These are phyloP conservation scores for Thripadectes ignobilis DNA, from an alignment of 2,797 vertebrate species.

Conservation along the genomic window DNA sequence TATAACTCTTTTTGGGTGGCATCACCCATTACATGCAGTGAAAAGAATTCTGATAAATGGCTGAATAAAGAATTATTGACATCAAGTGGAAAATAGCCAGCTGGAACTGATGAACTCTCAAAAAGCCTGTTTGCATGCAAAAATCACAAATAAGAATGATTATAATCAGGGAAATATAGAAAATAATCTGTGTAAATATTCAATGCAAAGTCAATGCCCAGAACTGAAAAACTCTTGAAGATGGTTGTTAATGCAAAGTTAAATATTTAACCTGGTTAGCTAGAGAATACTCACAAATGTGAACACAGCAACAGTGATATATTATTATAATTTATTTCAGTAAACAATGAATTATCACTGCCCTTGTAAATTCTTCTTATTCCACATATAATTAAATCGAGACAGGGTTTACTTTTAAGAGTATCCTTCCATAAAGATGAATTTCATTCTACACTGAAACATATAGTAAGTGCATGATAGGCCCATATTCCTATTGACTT, in stretches of 20 bases:
- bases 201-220: neutral
- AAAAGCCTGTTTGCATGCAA: neutral
- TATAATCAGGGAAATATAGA: neutral
- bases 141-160: neutral
- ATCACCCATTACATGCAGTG: neutral
- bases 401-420: neutral
- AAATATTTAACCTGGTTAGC: neutral
- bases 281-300: neutral
- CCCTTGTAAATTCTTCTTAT: neutral
- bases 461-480: neutral
- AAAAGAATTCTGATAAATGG: slow-evolving; percentile 16
- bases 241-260: neutral
- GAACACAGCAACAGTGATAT: neutral
- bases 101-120: slow-evolving; percentile 18
- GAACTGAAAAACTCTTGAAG: neutral
- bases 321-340: neutral
- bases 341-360: neutral
- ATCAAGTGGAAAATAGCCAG: slow-evolving; percentile 35
- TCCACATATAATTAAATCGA: neutral
- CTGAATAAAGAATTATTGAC: slow-evolving; percentile 37
- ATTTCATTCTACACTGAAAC: neutral
- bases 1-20: slow-evolving; percentile 9
- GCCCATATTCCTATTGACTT: neutral
- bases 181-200: neutral
- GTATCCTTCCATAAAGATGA: neutral